Evolutionary conservation across 2,113 vertebrate species (phyloP).

Genomic region (Axis porcinus): DNA sequence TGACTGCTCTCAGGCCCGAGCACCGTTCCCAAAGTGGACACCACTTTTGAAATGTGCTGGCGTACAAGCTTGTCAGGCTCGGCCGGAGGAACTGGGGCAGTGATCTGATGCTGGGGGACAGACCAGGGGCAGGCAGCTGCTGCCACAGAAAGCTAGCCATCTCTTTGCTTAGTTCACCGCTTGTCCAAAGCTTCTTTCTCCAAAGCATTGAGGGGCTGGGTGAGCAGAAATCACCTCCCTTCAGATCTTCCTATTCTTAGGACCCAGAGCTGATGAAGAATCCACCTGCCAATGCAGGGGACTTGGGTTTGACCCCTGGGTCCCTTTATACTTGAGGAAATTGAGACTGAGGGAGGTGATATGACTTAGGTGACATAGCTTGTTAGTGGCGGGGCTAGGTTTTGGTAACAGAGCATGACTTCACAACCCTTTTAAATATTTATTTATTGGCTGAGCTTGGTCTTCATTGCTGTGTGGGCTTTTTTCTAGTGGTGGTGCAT

Average conservation of each 20-base stretch:
- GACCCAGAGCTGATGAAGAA: neutral
- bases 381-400: no score
- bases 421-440: neutral
- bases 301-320: neutral
- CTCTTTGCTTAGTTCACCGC: neutral
- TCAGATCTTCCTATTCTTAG: neutral
- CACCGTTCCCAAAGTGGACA: slow-evolving; percentile 78
- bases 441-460: neutral
- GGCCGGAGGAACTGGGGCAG: neutral
- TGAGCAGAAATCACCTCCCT: neutral
- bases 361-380: neutral
- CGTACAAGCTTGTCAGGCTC: slow-evolving; percentile 73
- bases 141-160: rapidly evolving
- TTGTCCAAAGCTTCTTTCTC: neutral
- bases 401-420: neutral
- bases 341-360: neutral
- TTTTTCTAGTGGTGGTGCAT: rapidly evolving
- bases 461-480: neutral
- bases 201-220: neutral
- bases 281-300: neutral
- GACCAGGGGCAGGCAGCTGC: slow-evolving; percentile 10
- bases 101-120: slow-evolving; percentile 35
- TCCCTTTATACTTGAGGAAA: neutral
- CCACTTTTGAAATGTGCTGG: slow-evolving; percentile 77
- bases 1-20: slow-evolving; percentile 75